Evolutionary conservation across 2,797 vertebrate genomes (phyloP).

Genomic region (Sebastes variabilis): DNA sequence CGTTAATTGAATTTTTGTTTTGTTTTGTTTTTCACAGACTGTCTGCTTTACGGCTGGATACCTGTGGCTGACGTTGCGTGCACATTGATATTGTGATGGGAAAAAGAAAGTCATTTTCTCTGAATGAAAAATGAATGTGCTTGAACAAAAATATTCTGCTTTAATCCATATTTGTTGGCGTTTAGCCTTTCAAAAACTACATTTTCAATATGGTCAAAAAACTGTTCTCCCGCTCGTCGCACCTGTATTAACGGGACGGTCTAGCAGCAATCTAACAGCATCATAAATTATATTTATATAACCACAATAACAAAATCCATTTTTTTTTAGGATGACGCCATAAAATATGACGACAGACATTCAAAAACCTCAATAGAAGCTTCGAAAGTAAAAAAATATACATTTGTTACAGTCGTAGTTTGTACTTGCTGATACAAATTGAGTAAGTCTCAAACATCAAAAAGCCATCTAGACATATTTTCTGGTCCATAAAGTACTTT

Average conservation of each 20-base stretch:
- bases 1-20: no score
- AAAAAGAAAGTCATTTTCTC: no score
- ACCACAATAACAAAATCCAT: background rate
- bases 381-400: background rate
- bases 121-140: no score
- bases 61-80: no score
- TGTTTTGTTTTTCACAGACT: no score
- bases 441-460: background rate
- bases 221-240: background rate
- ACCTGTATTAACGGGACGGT: background rate
- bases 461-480: background rate
- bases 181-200: background rate
- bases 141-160: background rate
- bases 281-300: background rate
- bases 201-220: rapidly evolving
- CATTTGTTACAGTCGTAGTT: background rate
- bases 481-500: background rate
- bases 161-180: rapidly evolving
- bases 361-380: background rate
- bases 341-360: no score
- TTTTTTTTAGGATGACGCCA: background rate
- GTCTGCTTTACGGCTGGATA: no score
- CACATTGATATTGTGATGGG: no score
- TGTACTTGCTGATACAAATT: background rate
- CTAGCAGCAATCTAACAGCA: background rate